phyloP scores from a whole-genome alignment of 2,113 vertebrate genomes.

The Probosciger aterrimus region DNA sequence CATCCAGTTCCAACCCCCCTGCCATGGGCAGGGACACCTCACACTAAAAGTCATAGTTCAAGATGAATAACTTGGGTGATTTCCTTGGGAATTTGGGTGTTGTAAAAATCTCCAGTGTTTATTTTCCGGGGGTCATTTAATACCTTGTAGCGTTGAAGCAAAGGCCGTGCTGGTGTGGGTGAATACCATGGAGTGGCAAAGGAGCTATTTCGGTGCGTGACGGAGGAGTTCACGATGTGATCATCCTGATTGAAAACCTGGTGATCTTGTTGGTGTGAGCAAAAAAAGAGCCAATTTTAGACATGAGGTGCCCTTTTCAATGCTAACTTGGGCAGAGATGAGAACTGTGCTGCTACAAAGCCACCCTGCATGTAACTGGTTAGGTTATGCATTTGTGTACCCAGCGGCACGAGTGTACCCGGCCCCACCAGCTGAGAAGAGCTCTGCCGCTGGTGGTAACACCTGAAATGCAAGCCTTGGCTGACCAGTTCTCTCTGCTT shows the following conservation, averaged over 20 bases:
- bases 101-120: not conserved
- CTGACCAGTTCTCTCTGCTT: not conserved
- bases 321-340: not conserved
- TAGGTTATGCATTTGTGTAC: not conserved
- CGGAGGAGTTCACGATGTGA: not conserved
- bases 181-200: not conserved
- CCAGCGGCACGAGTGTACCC: not conserved
- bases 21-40: too few species aligned
- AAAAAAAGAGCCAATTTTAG: not conserved
- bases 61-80: not conserved
- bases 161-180: not conserved
- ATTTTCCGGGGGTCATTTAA: not conserved
- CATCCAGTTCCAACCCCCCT: too few species aligned
- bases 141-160: not conserved
- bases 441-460: not conserved
- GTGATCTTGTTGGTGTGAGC: not conserved
- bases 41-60: not conserved
- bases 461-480: accelerated
- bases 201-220: not conserved
- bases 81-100: not conserved
- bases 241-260: not conserved
- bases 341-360: not conserved
- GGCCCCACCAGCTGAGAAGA: too few species aligned
- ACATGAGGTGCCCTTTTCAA: not conserved
- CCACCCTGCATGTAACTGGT: not conserved